phyloP scores from a whole-genome alignment of 2,888 invertebrate species.

The Campoplex nolae region DNA sequence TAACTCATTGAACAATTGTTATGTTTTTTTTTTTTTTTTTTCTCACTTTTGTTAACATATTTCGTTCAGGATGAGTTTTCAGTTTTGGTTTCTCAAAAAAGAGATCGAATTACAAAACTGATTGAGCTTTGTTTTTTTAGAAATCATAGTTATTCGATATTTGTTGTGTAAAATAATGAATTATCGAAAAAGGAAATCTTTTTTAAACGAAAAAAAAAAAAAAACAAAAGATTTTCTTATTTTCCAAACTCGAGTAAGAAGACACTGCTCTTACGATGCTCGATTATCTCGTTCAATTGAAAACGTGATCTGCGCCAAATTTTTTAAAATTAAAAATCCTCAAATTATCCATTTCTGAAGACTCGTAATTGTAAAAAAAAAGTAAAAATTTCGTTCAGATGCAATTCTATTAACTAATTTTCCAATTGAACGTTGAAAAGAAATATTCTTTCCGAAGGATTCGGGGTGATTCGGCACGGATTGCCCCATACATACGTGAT shows the following conservation, averaged over 20 bases:
- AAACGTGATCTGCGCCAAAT: background rate
- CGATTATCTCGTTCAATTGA: no score
- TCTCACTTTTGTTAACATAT: no score
- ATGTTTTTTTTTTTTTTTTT: background rate
- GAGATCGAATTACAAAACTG: background rate
- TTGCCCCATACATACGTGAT: background rate
- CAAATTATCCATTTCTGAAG: background rate
- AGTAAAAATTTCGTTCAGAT: background rate
- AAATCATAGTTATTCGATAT: background rate
- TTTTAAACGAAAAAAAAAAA: background rate
- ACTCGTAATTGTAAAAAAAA: background rate
- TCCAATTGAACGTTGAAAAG: background rate
- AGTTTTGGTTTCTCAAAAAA: background rate
- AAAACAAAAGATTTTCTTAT: background rate
- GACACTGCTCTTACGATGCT: background rate
- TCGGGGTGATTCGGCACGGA: background rate
- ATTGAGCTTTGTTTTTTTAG: background rate
- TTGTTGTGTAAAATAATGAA: background rate
- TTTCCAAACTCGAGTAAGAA: background rate
- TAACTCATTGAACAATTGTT: background rate
- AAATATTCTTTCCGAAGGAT: background rate
- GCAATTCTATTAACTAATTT: background rate
- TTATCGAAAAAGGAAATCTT: background rate
- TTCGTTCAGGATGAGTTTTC: no score
- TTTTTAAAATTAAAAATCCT: no score